Evolutionary conservation across 2,888 invertebrate species (phyloP).

Genomic region (Dasypogon diadema): DNA sequence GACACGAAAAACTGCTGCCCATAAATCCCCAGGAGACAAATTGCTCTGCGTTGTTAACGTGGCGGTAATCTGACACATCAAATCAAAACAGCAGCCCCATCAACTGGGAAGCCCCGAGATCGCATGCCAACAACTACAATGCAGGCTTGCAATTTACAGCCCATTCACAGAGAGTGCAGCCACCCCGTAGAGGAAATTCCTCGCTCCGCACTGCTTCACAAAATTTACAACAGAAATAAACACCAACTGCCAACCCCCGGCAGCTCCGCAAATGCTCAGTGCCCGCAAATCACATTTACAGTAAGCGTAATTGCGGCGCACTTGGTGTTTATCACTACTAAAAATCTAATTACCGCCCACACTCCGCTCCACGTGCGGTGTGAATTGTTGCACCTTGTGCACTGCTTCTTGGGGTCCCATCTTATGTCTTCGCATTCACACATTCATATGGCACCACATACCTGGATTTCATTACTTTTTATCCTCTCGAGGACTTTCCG

Average conservation of each 20-base stretch:
- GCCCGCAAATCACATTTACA: conserved; percentile 20
- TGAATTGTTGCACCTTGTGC: background rate
- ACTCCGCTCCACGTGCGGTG: background rate
- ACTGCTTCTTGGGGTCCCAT: background rate
- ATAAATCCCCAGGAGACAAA: conserved; percentile 13
- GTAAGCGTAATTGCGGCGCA: conserved; percentile 13
- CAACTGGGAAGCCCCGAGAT: background rate
- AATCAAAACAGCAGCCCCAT: conserved; percentile 4
- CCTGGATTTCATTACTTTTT: conserved; percentile 3
- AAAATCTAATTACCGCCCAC: conserved; percentile 29
- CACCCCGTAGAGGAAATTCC: no score
- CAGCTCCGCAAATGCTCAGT: background rate
- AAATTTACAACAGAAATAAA: background rate
- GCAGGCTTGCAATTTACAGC: background rate
- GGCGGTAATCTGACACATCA: conserved; percentile 15
- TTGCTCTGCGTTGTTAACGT: background rate
- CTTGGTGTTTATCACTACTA: conserved; percentile 23
- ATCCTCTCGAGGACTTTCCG: background rate
- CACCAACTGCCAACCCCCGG: background rate
- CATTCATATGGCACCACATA: background rate
- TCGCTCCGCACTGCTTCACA: background rate
- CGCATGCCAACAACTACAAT: background rate
- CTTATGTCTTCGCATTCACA: background rate
- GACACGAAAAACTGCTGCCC: background rate
- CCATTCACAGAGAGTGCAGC: background rate